Evolutionary conservation across 1,140 invertebrate species (phyloP), one percentile per base, ranked within the genome.

Genomic region (Latrodectus geometricus): DNA sequence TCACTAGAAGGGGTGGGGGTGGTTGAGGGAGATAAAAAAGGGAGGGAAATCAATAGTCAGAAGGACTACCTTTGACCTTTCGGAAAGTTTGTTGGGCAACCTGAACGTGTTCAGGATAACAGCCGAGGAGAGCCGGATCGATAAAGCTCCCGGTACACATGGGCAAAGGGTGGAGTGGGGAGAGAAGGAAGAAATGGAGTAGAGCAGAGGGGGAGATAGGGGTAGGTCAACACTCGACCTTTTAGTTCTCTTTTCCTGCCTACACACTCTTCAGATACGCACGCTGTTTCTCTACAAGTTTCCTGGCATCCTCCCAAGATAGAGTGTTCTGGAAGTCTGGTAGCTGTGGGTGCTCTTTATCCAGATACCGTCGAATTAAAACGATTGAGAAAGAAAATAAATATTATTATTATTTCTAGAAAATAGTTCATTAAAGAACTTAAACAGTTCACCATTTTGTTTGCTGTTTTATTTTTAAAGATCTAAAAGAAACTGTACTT

Each of bases 161-260:
- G 35, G 35, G 35, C 2, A 35, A 35, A 35, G 35, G 5, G 35
- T 35, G 35, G 35, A 35, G 35, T 1, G 35, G 35, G 1, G 35
- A 5, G 35, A 5, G 35, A 35, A 35, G 35, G 35, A 35, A 35
- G 35, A 35, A 35, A 35, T 35, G 11, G 11, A 17, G 54, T 61
- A 61, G 11, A 61, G 11, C 11, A 17, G 11, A 14, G 54, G 54
- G 54, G 11, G 17, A 61, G 17, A 61, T 11, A 61, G 54, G 54
- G 54, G 54, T 35, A 35, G 35, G 54, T 61, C 54, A 61, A 61
- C 54, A 61, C 54, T 61, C 54, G 54, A 61, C 54, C 11, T 61
- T 61, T 61, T 61, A 61, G 54, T 61, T 61, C 54, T 61, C 54
- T 61, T 61, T 61, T 61, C 54, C 54, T 61, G 54, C 54, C 54